Evolutionary conservation across 2,888 invertebrate genomes (phyloP), one percentile per base, ranked within the genome.

Genomic region (Lagria hirta): DNA sequence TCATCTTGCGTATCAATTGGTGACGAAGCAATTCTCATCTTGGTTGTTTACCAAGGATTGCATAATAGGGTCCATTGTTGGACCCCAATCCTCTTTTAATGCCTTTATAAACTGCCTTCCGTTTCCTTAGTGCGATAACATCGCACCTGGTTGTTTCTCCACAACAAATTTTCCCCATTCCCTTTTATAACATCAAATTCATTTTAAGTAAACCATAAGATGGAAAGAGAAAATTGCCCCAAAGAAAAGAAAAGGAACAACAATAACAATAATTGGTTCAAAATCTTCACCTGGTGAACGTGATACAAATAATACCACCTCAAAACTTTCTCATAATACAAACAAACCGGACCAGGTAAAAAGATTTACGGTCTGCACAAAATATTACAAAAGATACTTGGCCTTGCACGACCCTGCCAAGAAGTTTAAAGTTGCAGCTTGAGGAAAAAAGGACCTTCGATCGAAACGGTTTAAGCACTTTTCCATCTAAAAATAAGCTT

Each of bases 361-460:
- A 13, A 27, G 34, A 32, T 43, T 41, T 36, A 42, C 16, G 14
- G 32, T 27, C 29, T 27, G 24, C 35, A 29, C 36, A 32, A 33
- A 41, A 28, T 21, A 37, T 33, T 28, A 42, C 42, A 47, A 37
- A 47, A 33, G 33, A 37, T 20, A 32, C 22, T 20, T 36, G 42
- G 46, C 42, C 42, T 46, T 42, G 29, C 47, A 36, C 42, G 47
- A 47, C 47, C 47, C 47, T 37, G 4, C 47, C 32, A 47, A 47
- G 33, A 43, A 47, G 43, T 47, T 43, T 47, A 37, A 37, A 47
- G 47, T 47, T 47, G 47, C 47, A 47, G 47, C 42, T 36, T 37
- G 47, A 21, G 21, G n/a, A n/a, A n/a, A n/a, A n/a, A n/a, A n/a
- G n/a, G n/a, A n/a, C n/a, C n/a, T n/a, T n/a, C n/a, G n/a, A n/a